Evolutionary conservation across 2,797 vertebrate species (phyloP), one percentile per base, ranked within the genome.

Genomic region (Enteromius thamalakanensis): DNA sequence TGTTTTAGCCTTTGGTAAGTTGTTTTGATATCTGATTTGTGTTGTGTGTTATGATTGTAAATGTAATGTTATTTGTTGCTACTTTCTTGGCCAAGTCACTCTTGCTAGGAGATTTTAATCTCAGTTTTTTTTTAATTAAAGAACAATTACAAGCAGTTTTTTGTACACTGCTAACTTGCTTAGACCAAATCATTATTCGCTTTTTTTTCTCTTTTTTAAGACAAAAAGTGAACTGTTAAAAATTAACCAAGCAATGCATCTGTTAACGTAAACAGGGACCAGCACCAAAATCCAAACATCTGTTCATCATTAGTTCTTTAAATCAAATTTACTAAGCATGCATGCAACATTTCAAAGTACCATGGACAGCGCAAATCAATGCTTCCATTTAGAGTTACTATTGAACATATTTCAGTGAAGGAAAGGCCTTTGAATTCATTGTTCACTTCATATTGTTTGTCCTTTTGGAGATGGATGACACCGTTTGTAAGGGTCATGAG

Each of bases 341-440:
- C 34, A 58, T 21, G n/a, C 37, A 40, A 62, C 7, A 7, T 69
- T 69, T 79, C 64, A 23, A 51, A 55, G 55, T 47, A 82, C 62
- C 81, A 82, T 58, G 81, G 81, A 82, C 81, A 76, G 81, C 72
- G 62, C 49, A 67, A 67, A 76, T 58, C 62, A 82, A 76, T 58
- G 71, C 17, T 6, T 47, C 53, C 53, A 71, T 72, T 81, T 34
- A 58, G 49, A 53, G 26, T 17, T 68, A 26, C 71, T 10, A 64
- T 40, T 75, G 32, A 82, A 40, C 80, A 82, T 58, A 65, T 69
- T 76, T 32, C 26, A 55, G 71, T 19, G 26, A 67, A 76, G 60
- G 34, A 76, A 76, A 76, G 71, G 32, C 76, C 53, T 79, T 72
- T 65, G n/a, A 65, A 76, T 55, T 75, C 77, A 79, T 80, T 80